Evolutionary conservation across 2,888 invertebrate genomes (phyloP), one percentile per base, ranked within the genome.

Genomic region (Malacosoma neustria): DNA sequence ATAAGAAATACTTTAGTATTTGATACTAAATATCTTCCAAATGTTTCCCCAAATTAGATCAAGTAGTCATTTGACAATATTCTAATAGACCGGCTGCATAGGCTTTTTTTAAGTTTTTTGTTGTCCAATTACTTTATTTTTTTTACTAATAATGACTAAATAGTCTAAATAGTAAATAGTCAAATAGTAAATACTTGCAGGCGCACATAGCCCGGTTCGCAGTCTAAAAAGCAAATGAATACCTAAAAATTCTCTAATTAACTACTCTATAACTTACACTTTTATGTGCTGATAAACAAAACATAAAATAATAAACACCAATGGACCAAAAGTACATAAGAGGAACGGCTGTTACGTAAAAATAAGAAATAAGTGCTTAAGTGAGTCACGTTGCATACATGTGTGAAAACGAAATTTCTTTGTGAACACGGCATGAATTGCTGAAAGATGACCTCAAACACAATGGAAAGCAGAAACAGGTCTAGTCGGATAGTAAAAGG

Each of bases 221-320:
- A n/a, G n/a, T n/a, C n/a, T n/a, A n/a, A n/a, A n/a, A n/a, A n/a
- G n/a, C n/a, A n/a, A n/a, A n/a, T n/a, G n/a, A n/a, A n/a, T n/a
- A n/a, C n/a, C n/a, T n/a, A n/a, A n/a, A n/a, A n/a, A n/a, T n/a
- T n/a, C n/a, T n/a, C n/a, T n/a, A n/a, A n/a, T n/a, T n/a, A n/a
- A n/a, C n/a, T n/a, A n/a, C n/a, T n/a, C n/a, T n/a, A n/a, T 55
- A 54, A 51, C 57, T 72, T 76, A 82, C 75, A 82, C 79, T 76
- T 82, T 80, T 85, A 85, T 85, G 85, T 85, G 85, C 85, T 73
- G 71, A 84, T 85, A 84, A 85, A 85, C 85, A 77, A 76, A 72
- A 73, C 53, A 49, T 61, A 38, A 65, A 63, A 59, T 48, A 59
- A 66, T 54, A 56, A 46, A 64, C 43, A 60, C 48, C 56, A 60